Evolutionary conservation across 2,888 invertebrate species (phyloP).

Genomic region (Ecliptopera silaceata): DNA sequence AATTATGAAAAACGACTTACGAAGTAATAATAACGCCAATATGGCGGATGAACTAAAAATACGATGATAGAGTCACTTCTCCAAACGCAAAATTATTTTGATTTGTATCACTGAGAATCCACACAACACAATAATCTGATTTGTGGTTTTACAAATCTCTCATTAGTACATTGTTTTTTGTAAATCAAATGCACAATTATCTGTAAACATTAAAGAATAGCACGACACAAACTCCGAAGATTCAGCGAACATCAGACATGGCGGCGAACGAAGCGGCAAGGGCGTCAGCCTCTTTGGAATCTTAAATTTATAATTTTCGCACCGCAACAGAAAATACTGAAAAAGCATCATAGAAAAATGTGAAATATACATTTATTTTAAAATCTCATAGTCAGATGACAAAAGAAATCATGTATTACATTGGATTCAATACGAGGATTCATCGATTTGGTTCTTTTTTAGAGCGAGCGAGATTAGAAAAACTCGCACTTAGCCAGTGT

Average conservation of each 20-base stretch:
- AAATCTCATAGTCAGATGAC: conserved; percentile 66
- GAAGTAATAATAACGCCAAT: conserved; percentile 85
- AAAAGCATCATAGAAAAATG: conserved; percentile 64
- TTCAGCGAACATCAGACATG: conserved; percentile 82
- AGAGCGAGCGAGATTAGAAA: neutral
- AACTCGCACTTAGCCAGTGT: conserved; percentile 20
- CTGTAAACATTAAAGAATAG: conserved; percentile 76
- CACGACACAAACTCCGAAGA: conserved; percentile 81
- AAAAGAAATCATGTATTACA: conserved; percentile 61
- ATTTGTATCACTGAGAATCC: conserved; percentile 68
- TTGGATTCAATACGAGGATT: conserved; percentile 51
- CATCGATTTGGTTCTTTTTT: conserved; percentile 38
- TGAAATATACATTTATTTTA: conserved; percentile 65
- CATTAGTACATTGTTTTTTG: conserved; percentile 66
- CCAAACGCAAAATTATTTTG: conserved; percentile 70
- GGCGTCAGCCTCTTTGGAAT: conserved; percentile 69
- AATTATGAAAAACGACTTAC: conserved; percentile 81
- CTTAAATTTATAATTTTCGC: conserved; percentile 51
- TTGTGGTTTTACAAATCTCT: conserved; percentile 62
- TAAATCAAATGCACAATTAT: conserved; percentile 71
- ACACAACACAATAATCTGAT: conserved; percentile 71
- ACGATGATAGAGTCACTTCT: conserved; percentile 79
- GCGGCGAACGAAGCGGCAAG: conserved; percentile 76
- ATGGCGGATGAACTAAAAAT: conserved; percentile 87
- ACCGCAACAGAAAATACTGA: conserved; percentile 77